phyloP scores from a whole-genome alignment of 2,888 invertebrate genomes.

The Labia minor region DNA sequence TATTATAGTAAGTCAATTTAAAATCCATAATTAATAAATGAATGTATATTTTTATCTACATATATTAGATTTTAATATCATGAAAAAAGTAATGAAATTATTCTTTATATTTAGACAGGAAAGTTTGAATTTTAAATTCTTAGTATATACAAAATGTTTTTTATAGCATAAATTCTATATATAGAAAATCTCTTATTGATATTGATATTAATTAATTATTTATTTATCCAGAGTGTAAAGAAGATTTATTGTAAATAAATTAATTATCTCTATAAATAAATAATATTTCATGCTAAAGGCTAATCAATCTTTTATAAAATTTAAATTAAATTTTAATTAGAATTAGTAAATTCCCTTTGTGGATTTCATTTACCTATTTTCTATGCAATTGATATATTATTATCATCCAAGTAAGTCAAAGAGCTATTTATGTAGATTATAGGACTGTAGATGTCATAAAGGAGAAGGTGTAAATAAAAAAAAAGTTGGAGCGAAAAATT shows the following conservation, averaged over 20 bases:
- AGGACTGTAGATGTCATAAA: neutral
- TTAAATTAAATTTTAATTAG: neutral
- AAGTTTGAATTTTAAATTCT: too few relatives aligned
- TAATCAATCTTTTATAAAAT: neutral
- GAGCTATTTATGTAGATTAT: slow-evolving; percentile 1
- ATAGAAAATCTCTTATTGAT: too few relatives aligned
- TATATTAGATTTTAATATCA: too few relatives aligned
- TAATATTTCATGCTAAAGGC: neutral
- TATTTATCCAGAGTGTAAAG: too few relatives aligned
- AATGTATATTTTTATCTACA: too few relatives aligned
- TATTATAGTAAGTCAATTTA: too few relatives aligned
- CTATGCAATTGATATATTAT: neutral
- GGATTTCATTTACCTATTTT: neutral
- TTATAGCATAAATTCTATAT: too few relatives aligned
- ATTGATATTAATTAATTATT: too few relatives aligned
- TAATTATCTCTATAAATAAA: neutral
- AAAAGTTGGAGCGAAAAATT: neutral
- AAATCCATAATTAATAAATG: too few relatives aligned
- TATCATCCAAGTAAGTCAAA: neutral
- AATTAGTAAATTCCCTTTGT: neutral
- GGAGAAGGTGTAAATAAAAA: neutral
- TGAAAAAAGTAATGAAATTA: too few relatives aligned
- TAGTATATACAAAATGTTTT: too few relatives aligned
- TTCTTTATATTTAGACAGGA: too few relatives aligned
- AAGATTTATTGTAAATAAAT: neutral